Evolutionary conservation across 2,797 vertebrate genomes (phyloP), one percentile per base, ranked within the genome.

Genomic region (Pogonophryne albipinna): DNA sequence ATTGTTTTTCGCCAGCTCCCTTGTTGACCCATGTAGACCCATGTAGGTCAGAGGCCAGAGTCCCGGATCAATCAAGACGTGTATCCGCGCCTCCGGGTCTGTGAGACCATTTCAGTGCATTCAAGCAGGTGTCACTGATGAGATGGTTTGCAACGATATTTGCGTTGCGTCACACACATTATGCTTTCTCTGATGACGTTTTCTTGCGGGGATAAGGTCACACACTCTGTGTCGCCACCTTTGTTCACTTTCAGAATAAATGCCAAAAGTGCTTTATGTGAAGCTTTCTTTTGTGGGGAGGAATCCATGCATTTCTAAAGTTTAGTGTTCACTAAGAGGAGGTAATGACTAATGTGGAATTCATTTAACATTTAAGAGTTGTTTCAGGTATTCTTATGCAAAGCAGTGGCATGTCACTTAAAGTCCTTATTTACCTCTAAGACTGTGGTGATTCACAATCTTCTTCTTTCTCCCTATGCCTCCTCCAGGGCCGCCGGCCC

Each of bases 401-500:
- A 55, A 66, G 12, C 13, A 42, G n/a, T 13, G 19, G 31, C n/a
- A 3, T 6, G 12, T 72, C 27, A 10, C 19, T 45, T 10, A 69
- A 69, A 58, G 15, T 10, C 47, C 15, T 6, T 10, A 4, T 41
- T 6, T 45, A 50, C 12, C 11, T 9, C 17, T 10, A 10, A 27
- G 27, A 45, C 20, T 2, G 14, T 14, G 14, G 7, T 38, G 27
- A 66, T 58, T 66, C 0, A 62, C 31, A 9, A 17, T 44, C 6
- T 16, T 38, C 8, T n/a, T 46, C 11, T 60, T 38, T 38, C 34
- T 38, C 8, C 8, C n/a, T 76, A 34, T 66, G 12, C 16, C 67
- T 17, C 81, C 52, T 67, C 13, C 87, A 96, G 95, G 94, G 92
- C 95, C 95, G 82, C 97, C 98, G 83, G 96, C 98, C 10, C 94